Percentiles rank a stretch among this genome's conserved stretches.
Conservation (phyloP, 2,888 invertebrate species). For the Gonocerus acuteangulatus region DNA sequence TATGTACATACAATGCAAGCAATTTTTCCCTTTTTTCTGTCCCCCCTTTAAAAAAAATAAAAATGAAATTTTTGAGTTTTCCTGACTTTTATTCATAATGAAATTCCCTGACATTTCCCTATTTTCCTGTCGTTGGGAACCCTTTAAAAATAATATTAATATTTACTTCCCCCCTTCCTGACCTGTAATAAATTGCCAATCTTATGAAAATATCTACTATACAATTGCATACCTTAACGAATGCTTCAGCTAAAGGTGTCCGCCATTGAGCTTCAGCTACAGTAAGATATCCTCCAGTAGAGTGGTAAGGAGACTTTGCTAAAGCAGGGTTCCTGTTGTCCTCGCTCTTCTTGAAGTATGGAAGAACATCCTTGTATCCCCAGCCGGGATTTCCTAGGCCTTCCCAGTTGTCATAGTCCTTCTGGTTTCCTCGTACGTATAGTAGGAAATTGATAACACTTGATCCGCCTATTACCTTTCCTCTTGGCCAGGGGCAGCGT, state of each 20-base stretch:
- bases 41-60: too few species aligned
- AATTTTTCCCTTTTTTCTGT: too few species aligned
- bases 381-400: conserved; percentile 77
- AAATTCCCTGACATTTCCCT: too few species aligned
- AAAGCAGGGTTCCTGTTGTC: conserved; percentile 81
- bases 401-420: conserved; percentile 87
- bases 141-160: too few species aligned
- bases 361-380: conserved; percentile 68
- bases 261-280: conserved; percentile 79
- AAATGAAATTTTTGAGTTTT: too few species aligned
- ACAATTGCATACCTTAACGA: conserved; percentile 70
- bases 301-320: conserved; percentile 68
- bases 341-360: conserved; percentile 85
- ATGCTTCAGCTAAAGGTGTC: conserved; percentile 71
- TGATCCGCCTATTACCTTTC: conserved; percentile 86
- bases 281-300: conserved; percentile 71
- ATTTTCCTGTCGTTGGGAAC: too few species aligned
- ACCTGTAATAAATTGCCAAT: too few species aligned
- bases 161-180: too few species aligned
- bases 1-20: too few species aligned
- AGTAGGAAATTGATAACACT: conserved; percentile 87
- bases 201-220: too few species aligned
- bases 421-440: conserved; percentile 78
- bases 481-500: conserved; percentile 85
- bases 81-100: too few species aligned